Percentiles rank a stretch among this genome's conserved stretches.
Evolutionary conservation across 2,888 invertebrate species (phyloP).

Genomic region (Graphium colonna): DNA sequence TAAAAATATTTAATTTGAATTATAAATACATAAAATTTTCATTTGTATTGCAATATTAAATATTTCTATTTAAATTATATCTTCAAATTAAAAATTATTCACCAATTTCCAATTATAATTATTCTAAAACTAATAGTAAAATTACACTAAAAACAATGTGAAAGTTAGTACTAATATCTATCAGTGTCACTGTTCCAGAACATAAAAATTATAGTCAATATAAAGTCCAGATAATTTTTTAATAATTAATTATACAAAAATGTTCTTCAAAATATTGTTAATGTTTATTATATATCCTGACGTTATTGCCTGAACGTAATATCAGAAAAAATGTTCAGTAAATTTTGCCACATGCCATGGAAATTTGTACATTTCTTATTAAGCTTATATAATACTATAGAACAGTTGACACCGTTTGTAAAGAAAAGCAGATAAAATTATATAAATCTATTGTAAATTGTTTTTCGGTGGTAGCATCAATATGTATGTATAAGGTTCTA

Average conservation of each 20-base stretch:
- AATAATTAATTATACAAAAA: too few species aligned
- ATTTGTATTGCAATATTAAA: slow-evolving; percentile 42
- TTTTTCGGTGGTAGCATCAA: slow-evolving; percentile 34
- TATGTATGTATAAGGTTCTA: neutral
- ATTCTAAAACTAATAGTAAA: slow-evolving; percentile 30
- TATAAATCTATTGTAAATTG: slow-evolving; percentile 33
- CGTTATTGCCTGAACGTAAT: too few species aligned
- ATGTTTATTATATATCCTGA: too few species aligned
- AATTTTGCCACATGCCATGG: too few species aligned
- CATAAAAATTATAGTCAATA: neutral
- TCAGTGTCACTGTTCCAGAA: slow-evolving; percentile 11
- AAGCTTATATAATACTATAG: neutral
- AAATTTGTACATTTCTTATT: too few species aligned
- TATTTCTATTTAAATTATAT: slow-evolving; percentile 32
- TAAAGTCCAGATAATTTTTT: neutral
- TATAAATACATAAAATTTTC: slow-evolving; percentile 34
- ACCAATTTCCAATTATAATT: slow-evolving; percentile 11
- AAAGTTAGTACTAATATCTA: neutral
- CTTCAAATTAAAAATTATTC: slow-evolving; percentile 31
- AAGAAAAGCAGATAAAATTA: slow-evolving; percentile 27
- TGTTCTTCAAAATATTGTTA: neutral
- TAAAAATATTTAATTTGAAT: slow-evolving; percentile 35
- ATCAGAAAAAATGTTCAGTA: too few species aligned
- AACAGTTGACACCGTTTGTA: slow-evolving; percentile 35
- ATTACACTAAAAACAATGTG: slow-evolving; percentile 28